A percentile compares a stretch with the other conserved stretches of the same genome.
Evolutionary conservation across 2,113 vertebrate genomes (phyloP).

Genomic region (Perca schrenkii): DNA sequence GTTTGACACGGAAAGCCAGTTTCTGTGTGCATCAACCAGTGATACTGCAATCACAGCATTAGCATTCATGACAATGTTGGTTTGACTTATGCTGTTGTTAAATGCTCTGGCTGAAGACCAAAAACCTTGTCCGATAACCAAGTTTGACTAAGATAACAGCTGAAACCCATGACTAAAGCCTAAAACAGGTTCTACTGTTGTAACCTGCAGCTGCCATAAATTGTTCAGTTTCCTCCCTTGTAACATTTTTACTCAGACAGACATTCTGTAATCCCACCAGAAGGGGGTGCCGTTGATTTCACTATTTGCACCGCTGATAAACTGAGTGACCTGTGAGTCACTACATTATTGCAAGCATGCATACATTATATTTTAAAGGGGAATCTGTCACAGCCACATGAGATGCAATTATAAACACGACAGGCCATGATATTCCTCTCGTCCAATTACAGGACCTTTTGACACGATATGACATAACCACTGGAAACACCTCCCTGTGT

Average conservation of each 20-base stretch:
- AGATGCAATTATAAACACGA: not conserved
- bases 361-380: too few species aligned
- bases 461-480: not conserved
- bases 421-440: not conserved
- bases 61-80: not conserved
- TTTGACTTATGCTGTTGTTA: slow-evolving; percentile 4
- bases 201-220: not conserved
- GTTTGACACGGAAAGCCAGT: not conserved
- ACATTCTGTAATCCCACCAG: slow-evolving; percentile 31
- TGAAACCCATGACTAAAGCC: not conserved
- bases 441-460: not conserved
- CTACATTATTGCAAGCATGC: not conserved
- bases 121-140: not conserved
- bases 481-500: not conserved
- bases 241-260: not conserved
- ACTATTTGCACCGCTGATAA: not conserved
- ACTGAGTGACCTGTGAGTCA: not conserved
- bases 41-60: not conserved
- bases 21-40: not conserved
- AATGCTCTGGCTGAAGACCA: not conserved
- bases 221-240: not conserved
- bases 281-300: slow-evolving; percentile 37
- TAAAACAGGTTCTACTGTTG: not conserved
- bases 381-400: too few species aligned
- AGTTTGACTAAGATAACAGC: not conserved